Base-by-base conservation (phyloP, 2,113 vertebrate species). In the Camelus bactrianus region DNA sequence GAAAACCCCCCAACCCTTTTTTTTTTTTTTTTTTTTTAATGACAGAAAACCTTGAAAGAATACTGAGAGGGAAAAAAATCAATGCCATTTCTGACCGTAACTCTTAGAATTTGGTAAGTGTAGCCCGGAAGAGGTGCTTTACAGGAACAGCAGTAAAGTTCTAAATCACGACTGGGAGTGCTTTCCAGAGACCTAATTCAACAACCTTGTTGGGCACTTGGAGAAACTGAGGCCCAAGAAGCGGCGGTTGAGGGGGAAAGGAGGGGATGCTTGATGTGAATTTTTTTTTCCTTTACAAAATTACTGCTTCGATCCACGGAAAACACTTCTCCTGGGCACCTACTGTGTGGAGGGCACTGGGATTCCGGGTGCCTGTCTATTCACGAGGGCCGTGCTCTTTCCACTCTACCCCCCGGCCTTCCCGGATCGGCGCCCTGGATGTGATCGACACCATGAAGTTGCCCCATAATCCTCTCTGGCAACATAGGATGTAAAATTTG, bases 391-490 rank as follows among this genome's bases (percentile, higher is more conserved):
- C 14, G 9, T 32, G 56, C 46, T 93, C 58, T 94, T 80, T 97
- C 54, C 92, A 62, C 64, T 73, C 9, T 77, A 32, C 62, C 97
- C 96, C 98, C 97, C 32, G 14, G 85, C 85, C 91, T 95, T 75
- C 81, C 93, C 72, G 50, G 79, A 98, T 99, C 4, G 56, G 0
- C 1, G 1, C 1, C 62, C 4, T 64, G 87, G 90, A 91, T 93
- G 89, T 79, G 95, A 95, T 89, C 62, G 60, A 93, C 93, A 97
- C 65, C 95, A 38, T 69, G 50, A 82, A 97, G 97, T 94, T 97
- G 86, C 93, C 95, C 96, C 86, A 96, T 91, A 97, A 97, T 96
- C 93, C 96, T 97, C 95, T 96, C 89, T 79, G 96, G 92, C 92
- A 95, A 96, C 91, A 72, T 48, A 87, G 67, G 85, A 84, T 95